A percentile compares a stretch with the other conserved stretches of the same genome.
phyloP scores from a whole-genome alignment of 1,140 invertebrate genomes.

The Chrysoperla carnea region DNA sequence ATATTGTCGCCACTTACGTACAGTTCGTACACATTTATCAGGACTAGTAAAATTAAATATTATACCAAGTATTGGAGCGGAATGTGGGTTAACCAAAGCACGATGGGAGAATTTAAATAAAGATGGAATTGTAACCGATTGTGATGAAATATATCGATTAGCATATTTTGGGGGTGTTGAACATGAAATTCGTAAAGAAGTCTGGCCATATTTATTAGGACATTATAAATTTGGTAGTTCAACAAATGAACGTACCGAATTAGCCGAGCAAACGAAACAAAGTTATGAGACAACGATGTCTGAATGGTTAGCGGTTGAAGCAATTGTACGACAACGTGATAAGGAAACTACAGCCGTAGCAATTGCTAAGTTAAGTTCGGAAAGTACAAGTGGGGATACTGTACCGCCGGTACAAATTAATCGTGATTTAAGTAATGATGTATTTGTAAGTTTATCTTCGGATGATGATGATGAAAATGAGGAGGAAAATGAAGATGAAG shows the following conservation, averaged over 20 bases:
- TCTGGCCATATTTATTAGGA: conserved; percentile 82
- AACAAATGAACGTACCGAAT: conserved; percentile 41
- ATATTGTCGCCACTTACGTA: conserved; percentile 81
- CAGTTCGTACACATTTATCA: conserved; percentile 77
- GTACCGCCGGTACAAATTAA: conserved; percentile 14
- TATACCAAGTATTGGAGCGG: conserved; percentile 22
- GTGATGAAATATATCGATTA: conserved; percentile 59
- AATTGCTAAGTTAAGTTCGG: conserved; percentile 39
- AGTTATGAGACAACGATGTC: conserved; percentile 78
- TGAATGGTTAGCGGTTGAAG: conserved; percentile 86
- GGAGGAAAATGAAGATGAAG: conserved; percentile 26
- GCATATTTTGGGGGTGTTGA: conserved; percentile 78
- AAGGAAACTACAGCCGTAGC: conserved; percentile 47
- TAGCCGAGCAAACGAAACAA: conserved; percentile 46
- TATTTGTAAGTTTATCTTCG: conserved; percentile 14
- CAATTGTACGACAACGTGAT: conserved; percentile 73
- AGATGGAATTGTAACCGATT: conserved; percentile 37
- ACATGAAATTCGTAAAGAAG: conserved; percentile 58
- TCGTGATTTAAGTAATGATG: conserved; percentile 24
- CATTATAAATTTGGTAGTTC: conserved; percentile 71
- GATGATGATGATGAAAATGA: conserved; percentile 38
- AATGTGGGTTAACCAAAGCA: conserved; percentile 46
- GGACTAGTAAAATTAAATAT: conserved; percentile 64
- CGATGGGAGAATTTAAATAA: conserved; percentile 44
- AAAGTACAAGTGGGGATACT: conserved; percentile 24